Evolutionary conservation across 2,888 invertebrate genomes (phyloP).

Genomic region (Dryadula phaetusa): DNA sequence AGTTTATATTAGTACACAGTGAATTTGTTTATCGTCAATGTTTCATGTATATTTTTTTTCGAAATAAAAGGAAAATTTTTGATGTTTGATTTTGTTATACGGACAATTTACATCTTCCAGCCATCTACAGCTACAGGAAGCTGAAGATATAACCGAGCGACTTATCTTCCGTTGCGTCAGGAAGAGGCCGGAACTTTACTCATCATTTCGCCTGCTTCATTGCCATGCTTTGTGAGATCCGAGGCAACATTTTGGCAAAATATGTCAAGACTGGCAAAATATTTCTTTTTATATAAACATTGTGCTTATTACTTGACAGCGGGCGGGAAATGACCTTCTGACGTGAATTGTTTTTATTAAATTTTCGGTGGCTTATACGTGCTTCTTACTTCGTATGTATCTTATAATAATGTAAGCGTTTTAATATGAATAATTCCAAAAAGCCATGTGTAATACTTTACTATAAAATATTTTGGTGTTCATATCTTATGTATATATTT

Average conservation of each 20-base stretch:
- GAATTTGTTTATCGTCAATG: neutral
- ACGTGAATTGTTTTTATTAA: constrained; percentile 10
- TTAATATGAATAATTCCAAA: neutral
- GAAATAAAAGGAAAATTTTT: neutral
- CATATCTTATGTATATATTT: no score
- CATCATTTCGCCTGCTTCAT: constrained; percentile 39
- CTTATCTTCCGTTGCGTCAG: constrained; percentile 33
- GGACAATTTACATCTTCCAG: constrained; percentile 23
- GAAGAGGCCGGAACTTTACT: constrained; percentile 39
- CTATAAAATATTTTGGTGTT: no score
- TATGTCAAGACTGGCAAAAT: constrained; percentile 20
- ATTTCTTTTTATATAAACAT: constrained; percentile 22
- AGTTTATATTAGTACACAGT: neutral
- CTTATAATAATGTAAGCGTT: neutral
- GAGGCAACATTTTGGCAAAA: constrained; percentile 30
- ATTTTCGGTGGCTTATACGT: constrained; percentile 1
- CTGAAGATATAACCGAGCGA: constrained; percentile 35
- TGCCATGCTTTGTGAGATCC: constrained; percentile 26
- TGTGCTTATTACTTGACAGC: constrained; percentile 18
- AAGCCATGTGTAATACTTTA: no score
- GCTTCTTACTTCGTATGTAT: neutral
- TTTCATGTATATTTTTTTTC: neutral
- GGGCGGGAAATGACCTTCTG: neutral
- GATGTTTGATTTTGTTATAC: constrained; percentile 15
- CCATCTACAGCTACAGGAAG: constrained; percentile 36